Base-by-base conservation (phyloP, 2,888 invertebrate species). In the Tetragnatha montana region DNA sequence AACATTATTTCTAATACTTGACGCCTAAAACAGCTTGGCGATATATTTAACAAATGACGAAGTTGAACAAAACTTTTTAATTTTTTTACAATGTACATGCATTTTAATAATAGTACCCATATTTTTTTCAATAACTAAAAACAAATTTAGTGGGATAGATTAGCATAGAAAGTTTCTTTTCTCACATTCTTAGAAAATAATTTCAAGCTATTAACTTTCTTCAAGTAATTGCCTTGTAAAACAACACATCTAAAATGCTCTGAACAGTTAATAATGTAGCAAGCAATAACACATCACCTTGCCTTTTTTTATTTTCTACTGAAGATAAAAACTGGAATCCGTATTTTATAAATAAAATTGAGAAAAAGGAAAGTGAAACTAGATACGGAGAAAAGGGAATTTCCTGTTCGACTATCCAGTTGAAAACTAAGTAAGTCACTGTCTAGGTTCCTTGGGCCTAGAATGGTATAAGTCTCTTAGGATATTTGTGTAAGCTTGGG, bases 331-430 rank as follows among this genome's bases (percentile, higher is more conserved):
- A 60, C 60, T 60, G 10, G 60, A 81, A 81, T 69, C 80, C 70
- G 68, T 70, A n/a, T 49, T 81, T 73, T 22, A 73, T 73, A 60
- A 60, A 10, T 50, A 35, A 22, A 68, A 79, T 12, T 78, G 47
- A 17, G 2, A 74, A 74, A 83, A 68, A 17, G 2, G 60, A 74
- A 83, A 68, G 35, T 68, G 60, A 60, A 74, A 74, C 60, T 68
- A 35, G 51, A 83, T 60, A 47, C 70, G 69, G 74, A 83, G 82
- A 83, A 83, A 83, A 83, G 12, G 74, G 74, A 83, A 83, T 83
- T 83, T 68, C 74, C 74, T 74, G 74, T 83, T 68, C 82, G 19
- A 73, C 74, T 60, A 51, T 35, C 60, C 35, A 73, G 35, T 74
- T 83, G 74, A 82, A 82, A 74, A 68, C 60, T 74, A 83, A 83